Evolutionary conservation across 2,113 vertebrate species (phyloP).

Genomic region (Drymodes brunneopygia): DNA sequence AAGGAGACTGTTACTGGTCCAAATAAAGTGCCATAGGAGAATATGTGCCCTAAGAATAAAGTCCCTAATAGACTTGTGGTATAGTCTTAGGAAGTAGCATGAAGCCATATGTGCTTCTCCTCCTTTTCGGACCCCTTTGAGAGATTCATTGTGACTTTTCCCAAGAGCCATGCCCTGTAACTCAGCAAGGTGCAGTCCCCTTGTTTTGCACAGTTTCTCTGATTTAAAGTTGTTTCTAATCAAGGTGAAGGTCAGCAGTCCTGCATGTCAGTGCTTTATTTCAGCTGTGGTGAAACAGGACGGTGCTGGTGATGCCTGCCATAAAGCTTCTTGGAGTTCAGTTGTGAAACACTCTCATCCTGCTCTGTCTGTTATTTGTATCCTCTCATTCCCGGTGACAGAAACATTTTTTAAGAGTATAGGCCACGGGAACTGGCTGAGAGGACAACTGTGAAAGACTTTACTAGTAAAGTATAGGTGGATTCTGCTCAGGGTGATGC

Average conservation of each 20-base stretch:
- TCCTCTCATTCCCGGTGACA: constrained; percentile 31
- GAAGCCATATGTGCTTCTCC: not conserved
- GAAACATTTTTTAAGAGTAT: constrained; percentile 16
- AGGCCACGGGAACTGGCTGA: not conserved
- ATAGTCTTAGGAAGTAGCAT: not conserved
- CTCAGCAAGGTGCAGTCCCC: not conserved
- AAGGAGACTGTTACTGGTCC: rapidly evolving
- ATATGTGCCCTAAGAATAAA: not conserved
- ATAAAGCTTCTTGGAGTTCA: not conserved
- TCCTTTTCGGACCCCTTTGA: not conserved
- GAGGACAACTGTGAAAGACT: not conserved
- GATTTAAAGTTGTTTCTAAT: not conserved
- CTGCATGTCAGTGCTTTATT: not conserved
- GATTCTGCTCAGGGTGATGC: constrained; percentile 7
- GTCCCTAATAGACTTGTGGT: not conserved
- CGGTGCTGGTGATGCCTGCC: not conserved
- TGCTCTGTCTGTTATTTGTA: constrained; percentile 13
- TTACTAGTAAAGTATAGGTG: constrained; percentile 52
- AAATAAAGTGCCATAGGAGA: not conserved
- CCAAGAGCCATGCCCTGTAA: not conserved
- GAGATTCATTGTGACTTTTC: not conserved
- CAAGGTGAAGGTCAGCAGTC: not conserved
- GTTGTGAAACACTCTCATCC: not conserved
- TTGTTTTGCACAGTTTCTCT: not conserved
- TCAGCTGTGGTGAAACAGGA: not conserved